Evolutionary conservation across 2,888 invertebrate genomes (phyloP).

Genomic region (Sesamia inferens): DNA sequence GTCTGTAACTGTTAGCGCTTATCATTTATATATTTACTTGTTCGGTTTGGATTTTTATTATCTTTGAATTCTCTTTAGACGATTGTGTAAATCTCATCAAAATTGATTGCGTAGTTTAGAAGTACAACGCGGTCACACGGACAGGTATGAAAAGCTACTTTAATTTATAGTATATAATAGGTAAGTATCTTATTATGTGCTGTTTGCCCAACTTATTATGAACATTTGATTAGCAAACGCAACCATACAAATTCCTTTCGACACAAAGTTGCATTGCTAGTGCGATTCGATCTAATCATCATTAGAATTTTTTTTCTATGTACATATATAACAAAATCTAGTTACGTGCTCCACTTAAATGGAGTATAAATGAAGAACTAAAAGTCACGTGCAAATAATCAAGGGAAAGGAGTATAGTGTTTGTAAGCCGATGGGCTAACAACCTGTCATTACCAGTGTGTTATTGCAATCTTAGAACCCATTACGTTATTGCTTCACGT

Average conservation of each 20-base stretch:
- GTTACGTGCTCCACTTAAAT: background rate
- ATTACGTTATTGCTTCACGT: constrained; percentile 56
- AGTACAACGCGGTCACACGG: background rate
- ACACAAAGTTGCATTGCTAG: constrained; percentile 25
- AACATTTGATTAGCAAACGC: constrained; percentile 22
- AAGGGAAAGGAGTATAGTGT: constrained; percentile 40
- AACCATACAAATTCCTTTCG: constrained; percentile 30
- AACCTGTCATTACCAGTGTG: constrained; percentile 48
- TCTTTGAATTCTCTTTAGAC: background rate
- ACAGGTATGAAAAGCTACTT: background rate
- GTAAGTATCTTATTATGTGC: background rate
- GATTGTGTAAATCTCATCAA: background rate
- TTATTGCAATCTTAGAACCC: constrained; percentile 52
- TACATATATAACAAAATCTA: background rate
- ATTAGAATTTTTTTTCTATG: background rate
- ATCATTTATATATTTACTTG: too few species aligned
- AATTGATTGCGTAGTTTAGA: background rate
- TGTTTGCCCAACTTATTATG: constrained; percentile 37
- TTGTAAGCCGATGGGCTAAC: constrained; percentile 42
- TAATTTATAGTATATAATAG: background rate
- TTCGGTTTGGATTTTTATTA: too few species aligned
- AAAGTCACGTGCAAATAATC: constrained; percentile 47
- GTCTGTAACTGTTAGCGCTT: too few species aligned
- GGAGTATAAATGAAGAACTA: constrained; percentile 14
- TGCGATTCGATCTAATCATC: constrained; percentile 1